These are phyloP conservation scores for Malurus elegans DNA, from an alignment of 2,113 vertebrate species.

Conservation along the genomic window DNA sequence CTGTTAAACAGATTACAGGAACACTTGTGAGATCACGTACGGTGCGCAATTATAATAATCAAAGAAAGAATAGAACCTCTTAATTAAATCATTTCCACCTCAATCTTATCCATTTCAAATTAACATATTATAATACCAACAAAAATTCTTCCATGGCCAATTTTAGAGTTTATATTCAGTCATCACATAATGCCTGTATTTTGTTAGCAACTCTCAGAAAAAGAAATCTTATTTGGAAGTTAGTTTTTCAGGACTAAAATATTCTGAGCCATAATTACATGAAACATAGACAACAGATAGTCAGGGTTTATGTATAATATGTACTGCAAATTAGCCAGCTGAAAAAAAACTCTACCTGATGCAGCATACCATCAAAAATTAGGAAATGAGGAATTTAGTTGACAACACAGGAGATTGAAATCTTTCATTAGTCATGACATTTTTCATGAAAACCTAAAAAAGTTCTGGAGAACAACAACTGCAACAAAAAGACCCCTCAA, in stretches of 20 bases:
- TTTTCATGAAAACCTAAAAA: background rate
- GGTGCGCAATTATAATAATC: background rate
- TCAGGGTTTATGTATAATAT: conserved; percentile 5
- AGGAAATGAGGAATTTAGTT: conserved; percentile 46
- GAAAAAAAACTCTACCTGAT: conserved; percentile 31
- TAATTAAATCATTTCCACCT: conserved; percentile 10
- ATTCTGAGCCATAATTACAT: background rate
- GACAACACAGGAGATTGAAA: conserved; percentile 40
- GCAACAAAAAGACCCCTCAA: background rate
- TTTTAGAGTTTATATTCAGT: background rate
- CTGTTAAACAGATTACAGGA: background rate
- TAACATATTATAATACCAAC: background rate
- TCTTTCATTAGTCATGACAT: conserved; percentile 37
- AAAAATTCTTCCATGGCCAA: background rate
- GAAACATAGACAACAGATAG: conserved; percentile 23
- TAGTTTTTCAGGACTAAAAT: background rate
- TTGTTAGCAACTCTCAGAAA: background rate
- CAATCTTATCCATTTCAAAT: background rate
- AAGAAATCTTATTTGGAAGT: background rate
- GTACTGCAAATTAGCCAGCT: conserved; percentile 23
- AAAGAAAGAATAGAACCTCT: background rate
- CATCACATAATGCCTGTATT: background rate
- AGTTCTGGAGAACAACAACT: background rate
- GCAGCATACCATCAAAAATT: conserved; percentile 22
- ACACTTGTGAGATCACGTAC: background rate